phyloP scores from a whole-genome alignment of 1,140 invertebrate genomes.

The Drosophila oshimai region DNA sequence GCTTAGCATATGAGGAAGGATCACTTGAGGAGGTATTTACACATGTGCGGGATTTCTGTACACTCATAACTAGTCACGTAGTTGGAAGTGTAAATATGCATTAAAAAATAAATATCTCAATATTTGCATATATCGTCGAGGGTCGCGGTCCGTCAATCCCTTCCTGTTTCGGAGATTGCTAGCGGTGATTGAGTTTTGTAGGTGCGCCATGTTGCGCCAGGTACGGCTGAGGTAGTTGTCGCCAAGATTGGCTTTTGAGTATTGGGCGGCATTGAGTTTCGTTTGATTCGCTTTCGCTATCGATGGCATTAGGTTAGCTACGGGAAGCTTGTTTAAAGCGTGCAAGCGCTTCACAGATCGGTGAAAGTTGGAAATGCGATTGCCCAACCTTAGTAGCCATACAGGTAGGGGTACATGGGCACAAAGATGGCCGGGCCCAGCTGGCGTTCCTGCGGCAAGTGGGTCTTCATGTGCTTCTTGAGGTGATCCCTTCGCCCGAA shows the following conservation, averaged over 20 bases:
- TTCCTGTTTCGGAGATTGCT: conserved; percentile 6
- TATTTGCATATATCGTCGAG: conserved; percentile 70
- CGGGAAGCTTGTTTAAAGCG: conserved; percentile 67
- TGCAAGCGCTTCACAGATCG: conserved; percentile 74
- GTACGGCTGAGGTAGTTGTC: conserved; percentile 71
- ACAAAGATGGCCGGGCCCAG: conserved; percentile 75
- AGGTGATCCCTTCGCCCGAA: conserved; percentile 95
- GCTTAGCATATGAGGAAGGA: conserved; percentile 78
- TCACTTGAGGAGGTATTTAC: conserved; percentile 79
- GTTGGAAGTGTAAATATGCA: conserved; percentile 66
- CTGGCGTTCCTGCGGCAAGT: conserved; percentile 79
- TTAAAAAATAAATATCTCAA: conserved; percentile 76
- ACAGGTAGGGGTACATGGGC: conserved; percentile 82
- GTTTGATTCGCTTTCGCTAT: conserved; percentile 4
- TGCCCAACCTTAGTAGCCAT: conserved; percentile 61
- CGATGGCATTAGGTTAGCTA: no score
- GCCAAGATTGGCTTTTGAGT: conserved; percentile 26
- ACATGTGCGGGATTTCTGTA: conserved; percentile 57
- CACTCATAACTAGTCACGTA: conserved; percentile 60
- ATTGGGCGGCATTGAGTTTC: conserved; percentile 50
- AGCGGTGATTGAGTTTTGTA: conserved; percentile 5
- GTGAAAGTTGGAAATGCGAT: conserved; percentile 2
- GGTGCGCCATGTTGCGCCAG: conserved; percentile 62
- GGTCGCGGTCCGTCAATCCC: conserved; percentile 10
- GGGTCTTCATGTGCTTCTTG: conserved; percentile 88